Evolutionary conservation across 2,113 vertebrate species (phyloP).

Genomic region (Rhinopithecus roxellana): DNA sequence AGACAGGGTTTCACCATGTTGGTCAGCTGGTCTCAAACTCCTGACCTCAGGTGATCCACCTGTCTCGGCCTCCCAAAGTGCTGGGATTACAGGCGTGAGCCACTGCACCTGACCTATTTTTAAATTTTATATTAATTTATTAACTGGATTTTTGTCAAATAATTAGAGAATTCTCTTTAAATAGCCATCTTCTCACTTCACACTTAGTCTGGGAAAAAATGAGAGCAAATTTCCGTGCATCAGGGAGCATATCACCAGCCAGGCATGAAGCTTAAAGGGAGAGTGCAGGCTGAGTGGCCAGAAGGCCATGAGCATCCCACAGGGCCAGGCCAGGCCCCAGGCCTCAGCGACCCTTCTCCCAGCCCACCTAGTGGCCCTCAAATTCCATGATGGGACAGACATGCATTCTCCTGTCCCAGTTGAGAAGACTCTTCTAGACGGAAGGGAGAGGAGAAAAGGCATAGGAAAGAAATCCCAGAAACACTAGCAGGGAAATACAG

Average conservation of each 20-base stretch:
- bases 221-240: background rate
- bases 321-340: background rate
- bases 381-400: background rate
- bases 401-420: background rate
- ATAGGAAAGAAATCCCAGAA: background rate
- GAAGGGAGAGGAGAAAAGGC: background rate
- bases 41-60: no score
- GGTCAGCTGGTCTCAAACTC: no score
- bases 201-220: conserved; percentile 60
- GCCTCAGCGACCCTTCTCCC: background rate
- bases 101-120: background rate
- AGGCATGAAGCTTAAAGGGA: conserved; percentile 39
- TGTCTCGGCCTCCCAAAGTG: no score
- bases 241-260: background rate
- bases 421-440: background rate
- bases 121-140: conserved; percentile 78
- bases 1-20: no score
- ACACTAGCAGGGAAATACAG: background rate
- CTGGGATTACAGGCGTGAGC: no score
- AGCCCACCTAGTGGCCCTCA: background rate
- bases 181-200: conserved; percentile 79
- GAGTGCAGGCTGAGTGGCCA: background rate
- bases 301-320: background rate
- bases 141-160: conserved; percentile 77
- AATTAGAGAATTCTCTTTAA: conserved; percentile 71